Percentiles rank a stretch among this genome's conserved stretches.
Conservation (phyloP, 2,113 vertebrate species). For the Petrocephalus microphthalmus region DNA sequence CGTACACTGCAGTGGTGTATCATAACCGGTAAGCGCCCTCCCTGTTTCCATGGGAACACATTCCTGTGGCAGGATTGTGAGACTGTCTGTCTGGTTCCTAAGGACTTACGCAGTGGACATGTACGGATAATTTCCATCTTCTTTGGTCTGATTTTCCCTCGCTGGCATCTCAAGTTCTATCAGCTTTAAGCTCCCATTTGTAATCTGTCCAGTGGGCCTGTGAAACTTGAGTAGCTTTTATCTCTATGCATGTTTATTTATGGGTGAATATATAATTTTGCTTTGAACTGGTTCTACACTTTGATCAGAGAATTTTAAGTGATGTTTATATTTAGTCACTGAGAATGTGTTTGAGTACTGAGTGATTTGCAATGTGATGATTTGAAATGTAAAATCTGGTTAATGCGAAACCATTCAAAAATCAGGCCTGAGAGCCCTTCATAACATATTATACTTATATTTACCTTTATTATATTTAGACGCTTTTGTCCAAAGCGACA, state of each 20-base stretch:
- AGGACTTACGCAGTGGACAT: background rate
- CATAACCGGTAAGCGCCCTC: constrained; percentile 78
- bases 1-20: constrained; percentile 94
- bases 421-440: background rate
- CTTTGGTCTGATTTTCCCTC: background rate
- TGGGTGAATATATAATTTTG: background rate
- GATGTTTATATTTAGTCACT: background rate
- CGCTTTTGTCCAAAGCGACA: background rate
- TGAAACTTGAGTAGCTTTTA: background rate
- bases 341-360: background rate
- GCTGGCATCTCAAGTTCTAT: background rate
- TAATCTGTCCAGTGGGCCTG: background rate
- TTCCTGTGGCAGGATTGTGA: background rate
- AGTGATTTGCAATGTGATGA: background rate
- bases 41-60: background rate
- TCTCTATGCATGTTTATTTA: constrained; percentile 11
- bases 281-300: background rate
- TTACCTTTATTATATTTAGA: background rate
- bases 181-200: background rate
- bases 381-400: background rate
- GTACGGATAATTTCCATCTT: background rate
- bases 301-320: background rate
- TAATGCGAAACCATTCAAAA: background rate
- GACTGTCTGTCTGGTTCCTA: background rate
- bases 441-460: background rate